Evolutionary conservation across 2,113 vertebrate species (phyloP).

Genomic region (Raja brachyura): DNA sequence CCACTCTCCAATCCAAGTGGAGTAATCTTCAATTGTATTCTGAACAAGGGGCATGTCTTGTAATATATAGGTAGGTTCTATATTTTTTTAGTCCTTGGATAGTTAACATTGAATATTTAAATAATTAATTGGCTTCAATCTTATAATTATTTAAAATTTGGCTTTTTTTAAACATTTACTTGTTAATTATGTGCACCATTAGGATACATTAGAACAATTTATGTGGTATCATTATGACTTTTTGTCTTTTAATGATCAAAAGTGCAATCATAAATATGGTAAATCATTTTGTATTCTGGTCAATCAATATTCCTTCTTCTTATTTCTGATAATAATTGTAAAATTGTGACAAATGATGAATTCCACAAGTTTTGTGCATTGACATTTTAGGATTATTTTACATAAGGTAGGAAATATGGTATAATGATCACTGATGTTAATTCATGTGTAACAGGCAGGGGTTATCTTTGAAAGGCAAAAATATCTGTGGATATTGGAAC

Average conservation of each 20-base stretch:
- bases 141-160: constrained; percentile 16
- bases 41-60: neutral
- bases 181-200: constrained; percentile 30
- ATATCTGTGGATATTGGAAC: no score
- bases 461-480: neutral
- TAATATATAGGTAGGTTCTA: neutral
- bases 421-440: neutral
- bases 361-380: neutral
- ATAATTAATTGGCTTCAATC: constrained; percentile 23
- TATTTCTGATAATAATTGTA: neutral
- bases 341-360: neutral
- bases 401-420: neutral
- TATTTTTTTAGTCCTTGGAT: neutral
- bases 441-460: neutral
- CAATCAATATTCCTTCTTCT: neutral
- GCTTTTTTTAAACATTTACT: neutral
- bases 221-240: neutral
- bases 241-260: constrained; percentile 3
- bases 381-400: neutral
- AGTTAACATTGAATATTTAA: neutral
- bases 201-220: neutral
- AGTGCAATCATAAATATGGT: neutral
- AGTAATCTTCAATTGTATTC: neutral
- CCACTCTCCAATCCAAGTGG: neutral
- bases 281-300: neutral